A percentile compares a stretch with the other conserved stretches of the same genome.
phyloP scores from a whole-genome alignment of 1,140 invertebrate genomes.

The Papilio polyxenes region DNA sequence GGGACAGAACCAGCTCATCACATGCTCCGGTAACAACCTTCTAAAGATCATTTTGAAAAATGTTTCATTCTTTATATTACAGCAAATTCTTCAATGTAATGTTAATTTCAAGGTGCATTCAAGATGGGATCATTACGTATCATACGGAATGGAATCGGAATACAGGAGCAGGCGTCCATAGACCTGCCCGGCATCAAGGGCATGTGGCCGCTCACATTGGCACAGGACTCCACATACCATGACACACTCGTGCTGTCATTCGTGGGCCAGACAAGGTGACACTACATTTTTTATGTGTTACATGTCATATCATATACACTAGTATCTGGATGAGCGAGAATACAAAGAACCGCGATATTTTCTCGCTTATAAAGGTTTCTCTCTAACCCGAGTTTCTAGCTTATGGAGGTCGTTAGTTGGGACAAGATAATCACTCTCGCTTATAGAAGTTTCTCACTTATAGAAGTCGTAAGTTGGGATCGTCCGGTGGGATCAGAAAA shows the following conservation, averaged over 20 bases:
- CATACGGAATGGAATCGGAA: slow-evolving; percentile 98
- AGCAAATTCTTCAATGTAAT: not conserved
- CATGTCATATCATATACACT: not conserved
- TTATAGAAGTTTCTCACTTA: too few species aligned
- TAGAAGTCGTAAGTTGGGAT: too few species aligned
- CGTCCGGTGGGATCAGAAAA: too few species aligned
- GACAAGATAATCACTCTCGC: too few species aligned
- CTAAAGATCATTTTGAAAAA: too few species aligned
- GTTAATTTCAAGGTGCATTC: slow-evolving; percentile 85
- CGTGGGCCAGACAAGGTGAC: slow-evolving; percentile 93
- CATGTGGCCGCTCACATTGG: slow-evolving; percentile 95
- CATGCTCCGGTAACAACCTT: slow-evolving; percentile 90
- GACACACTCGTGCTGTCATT: slow-evolving; percentile 96
- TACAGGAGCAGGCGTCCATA: slow-evolving; percentile 98
- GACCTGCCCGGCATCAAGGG: slow-evolving; percentile 98
- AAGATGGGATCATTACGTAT: slow-evolving; percentile 98
- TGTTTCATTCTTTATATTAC: too few species aligned
- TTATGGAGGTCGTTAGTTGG: too few species aligned
- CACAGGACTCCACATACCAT: slow-evolving; percentile 83
- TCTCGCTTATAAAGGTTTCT: too few species aligned
- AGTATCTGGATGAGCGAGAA: not conserved
- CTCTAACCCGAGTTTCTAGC: too few species aligned
- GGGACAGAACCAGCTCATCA: slow-evolving; percentile 98
- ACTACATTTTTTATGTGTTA: not conserved
- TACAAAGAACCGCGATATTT: too few species aligned